Evolutionary conservation across 1,140 invertebrate genomes (phyloP), one percentile per base, ranked within the genome.

Genomic region (Neotoxoptera formosana): DNA sequence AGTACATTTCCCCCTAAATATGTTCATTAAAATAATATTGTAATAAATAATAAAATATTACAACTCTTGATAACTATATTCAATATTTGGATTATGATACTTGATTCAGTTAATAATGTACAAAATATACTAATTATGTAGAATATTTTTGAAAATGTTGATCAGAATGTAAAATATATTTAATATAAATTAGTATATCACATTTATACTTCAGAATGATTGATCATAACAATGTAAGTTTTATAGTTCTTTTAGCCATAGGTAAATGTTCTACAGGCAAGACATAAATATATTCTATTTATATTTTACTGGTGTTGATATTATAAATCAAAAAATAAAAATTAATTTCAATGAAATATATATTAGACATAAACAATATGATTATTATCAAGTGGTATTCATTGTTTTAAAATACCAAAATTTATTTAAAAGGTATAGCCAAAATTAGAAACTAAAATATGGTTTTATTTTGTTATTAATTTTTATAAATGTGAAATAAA

Each of bases 401-500:
- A 81, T 20, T 93, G 36, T 41, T 86, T 93, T 56, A 53, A 53
- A 20, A 86, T 34, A n/a, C 25, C 30, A 36, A 53, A 56, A 93
- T 2, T 14, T 53, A 86, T 41, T 41, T 84, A 56, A 56, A 56
- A 86, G 7, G n/a, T 51, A 53, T 1, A 91, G n/a, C 45, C 45
- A 30, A 21, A 83, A 25, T 76, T 25, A 84, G 84, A 86, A 51
- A 81, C 76, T 91, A 91, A 91, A 91, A 48, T 83, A 51, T 47
- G 17, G n/a, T 90, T 56, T 90, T 41, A 87, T 48, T n/a, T 87
- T 48, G n/a, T 87, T 48, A 87, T 30, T 47, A 56, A 30, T 93
- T 11, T 56, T 93, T 83, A 23, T 93, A 48, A 76, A 93, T n/a
- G 47, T 93, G 76, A 86, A 93, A 93, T 56, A 93, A 93, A 84